These are phyloP conservation scores for Deroplatys truncata DNA, from an alignment of 2,888 invertebrate genomes.

Conservation along the genomic window DNA sequence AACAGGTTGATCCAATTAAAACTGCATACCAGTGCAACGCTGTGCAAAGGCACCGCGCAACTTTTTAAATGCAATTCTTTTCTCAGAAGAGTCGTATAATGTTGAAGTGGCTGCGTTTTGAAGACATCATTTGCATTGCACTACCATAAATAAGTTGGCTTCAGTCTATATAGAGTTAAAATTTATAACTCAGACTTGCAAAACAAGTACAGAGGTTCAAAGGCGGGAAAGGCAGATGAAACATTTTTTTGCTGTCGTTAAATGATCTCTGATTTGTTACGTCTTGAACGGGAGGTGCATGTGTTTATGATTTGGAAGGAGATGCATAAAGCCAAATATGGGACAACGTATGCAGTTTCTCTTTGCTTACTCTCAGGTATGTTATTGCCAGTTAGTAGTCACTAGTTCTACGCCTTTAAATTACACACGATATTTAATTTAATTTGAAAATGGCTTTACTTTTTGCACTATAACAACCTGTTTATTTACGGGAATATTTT, in stretches of 20 bases:
- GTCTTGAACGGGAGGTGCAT: neutral
- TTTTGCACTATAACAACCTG: no score
- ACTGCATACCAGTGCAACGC: neutral
- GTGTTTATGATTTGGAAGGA: neutral
- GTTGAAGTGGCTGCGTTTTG: neutral
- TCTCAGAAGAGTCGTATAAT: neutral
- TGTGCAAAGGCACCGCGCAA: neutral
- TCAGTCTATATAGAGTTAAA: neutral
- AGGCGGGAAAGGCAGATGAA: neutral
- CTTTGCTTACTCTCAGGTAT: no score
- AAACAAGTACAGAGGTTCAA: neutral
- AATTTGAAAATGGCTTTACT: no score
- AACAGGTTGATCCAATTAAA: neutral
- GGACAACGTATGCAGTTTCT: no score
- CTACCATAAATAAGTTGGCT: neutral
- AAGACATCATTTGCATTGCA: neutral
- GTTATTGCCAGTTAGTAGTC: no score
- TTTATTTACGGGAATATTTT: no score
- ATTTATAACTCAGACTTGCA: neutral
- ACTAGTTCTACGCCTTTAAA: no score
- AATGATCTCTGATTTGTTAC: neutral
- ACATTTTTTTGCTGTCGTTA: neutral
- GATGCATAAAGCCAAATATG: neutral
- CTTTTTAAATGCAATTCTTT: neutral
- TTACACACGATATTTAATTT: no score